Percentiles rank a stretch among this genome's conserved stretches.
Conservation (phyloP, 2,888 invertebrate species). For the Melinopterus prodromus region DNA sequence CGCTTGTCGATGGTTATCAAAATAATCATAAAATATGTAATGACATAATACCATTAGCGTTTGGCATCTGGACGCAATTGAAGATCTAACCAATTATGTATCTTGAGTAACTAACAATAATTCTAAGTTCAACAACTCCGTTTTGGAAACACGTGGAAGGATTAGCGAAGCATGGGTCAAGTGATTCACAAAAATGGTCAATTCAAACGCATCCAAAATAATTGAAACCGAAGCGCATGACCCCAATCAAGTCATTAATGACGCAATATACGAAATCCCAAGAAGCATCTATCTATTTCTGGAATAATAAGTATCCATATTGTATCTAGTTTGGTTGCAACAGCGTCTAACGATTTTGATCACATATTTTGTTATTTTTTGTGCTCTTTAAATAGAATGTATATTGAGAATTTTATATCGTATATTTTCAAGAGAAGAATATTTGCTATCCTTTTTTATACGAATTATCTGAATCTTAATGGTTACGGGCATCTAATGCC, state of each 20-base stretch:
- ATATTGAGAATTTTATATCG: background rate
- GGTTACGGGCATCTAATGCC: too few species aligned
- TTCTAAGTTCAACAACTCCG: background rate
- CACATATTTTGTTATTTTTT: background rate
- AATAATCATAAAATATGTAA: background rate
- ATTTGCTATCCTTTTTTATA: too few species aligned
- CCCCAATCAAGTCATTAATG: background rate
- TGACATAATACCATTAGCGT: background rate
- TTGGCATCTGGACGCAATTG: background rate
- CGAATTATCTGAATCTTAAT: too few species aligned
- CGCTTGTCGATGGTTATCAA: background rate
- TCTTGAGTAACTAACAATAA: background rate
- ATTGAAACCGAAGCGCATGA: background rate
- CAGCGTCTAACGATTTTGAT: background rate
- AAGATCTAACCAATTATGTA: background rate
- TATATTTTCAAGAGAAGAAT: background rate
- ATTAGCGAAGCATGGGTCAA: background rate
- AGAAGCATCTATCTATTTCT: background rate
- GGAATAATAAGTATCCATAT: background rate
- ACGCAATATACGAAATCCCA: background rate
- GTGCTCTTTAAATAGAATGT: background rate
- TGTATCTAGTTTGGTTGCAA: background rate
- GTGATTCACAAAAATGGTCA: background rate
- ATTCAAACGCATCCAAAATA: background rate
- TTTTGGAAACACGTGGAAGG: background rate